phyloP scores from a whole-genome alignment of 2,888 invertebrate genomes.

The Perizoma flavofasciatum region DNA sequence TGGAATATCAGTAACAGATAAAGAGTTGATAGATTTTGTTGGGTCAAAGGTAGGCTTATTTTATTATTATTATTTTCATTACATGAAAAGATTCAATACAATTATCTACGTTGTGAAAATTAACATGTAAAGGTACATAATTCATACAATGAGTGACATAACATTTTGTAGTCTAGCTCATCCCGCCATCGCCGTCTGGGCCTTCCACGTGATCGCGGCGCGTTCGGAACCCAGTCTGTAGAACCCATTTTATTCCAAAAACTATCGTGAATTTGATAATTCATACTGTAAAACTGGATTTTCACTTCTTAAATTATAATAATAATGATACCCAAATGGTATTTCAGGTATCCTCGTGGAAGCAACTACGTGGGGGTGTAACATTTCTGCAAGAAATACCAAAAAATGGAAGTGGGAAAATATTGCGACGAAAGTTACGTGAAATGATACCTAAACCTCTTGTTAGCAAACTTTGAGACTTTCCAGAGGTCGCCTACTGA shows the following conservation, averaged over 20 bases:
- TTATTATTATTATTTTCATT: too few relatives aligned
- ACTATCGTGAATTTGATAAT: too few relatives aligned
- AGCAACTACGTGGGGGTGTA: conserved; percentile 88
- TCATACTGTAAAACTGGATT: too few relatives aligned
- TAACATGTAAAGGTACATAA: neutral
- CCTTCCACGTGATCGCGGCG: too few relatives aligned
- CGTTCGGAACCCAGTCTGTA: too few relatives aligned
- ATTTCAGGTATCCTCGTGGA: conserved; percentile 85
- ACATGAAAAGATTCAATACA: too few relatives aligned
- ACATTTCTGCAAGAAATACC: conserved; percentile 88
- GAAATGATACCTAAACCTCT: conserved; percentile 43
- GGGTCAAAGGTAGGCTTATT: conserved; percentile 54
- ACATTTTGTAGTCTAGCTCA: too few relatives aligned
- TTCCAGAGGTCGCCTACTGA: neutral
- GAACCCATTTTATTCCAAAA: too few relatives aligned
- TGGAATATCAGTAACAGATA: conserved; percentile 48
- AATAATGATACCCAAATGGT: conserved; percentile 5
- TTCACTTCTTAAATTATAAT: too few relatives aligned
- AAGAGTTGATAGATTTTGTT: conserved; percentile 59
- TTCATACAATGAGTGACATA: too few relatives aligned
- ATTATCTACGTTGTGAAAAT: neutral
- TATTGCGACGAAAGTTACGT: conserved; percentile 84
- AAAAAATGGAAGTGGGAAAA: conserved; percentile 90
- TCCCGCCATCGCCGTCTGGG: too few relatives aligned
- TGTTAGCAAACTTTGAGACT: conserved; percentile 34